Evolutionary conservation across 2,113 vertebrate genomes (phyloP).

Genomic region (Chloropsis cyanopogon): DNA sequence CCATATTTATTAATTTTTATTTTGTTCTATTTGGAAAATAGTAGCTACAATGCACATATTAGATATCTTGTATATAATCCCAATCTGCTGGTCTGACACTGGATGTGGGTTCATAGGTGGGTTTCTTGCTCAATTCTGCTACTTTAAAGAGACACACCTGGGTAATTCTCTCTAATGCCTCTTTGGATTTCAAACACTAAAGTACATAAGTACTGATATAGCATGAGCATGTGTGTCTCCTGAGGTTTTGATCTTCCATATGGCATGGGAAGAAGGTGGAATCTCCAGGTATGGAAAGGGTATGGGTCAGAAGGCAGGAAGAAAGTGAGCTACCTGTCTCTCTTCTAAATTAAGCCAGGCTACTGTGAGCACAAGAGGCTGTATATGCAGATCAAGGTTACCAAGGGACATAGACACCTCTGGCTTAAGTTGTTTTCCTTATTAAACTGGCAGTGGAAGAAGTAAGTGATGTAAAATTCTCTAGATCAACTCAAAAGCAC

Average conservation of each 20-base stretch:
- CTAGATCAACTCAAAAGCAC: constrained; percentile 25
- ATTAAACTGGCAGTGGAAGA: constrained; percentile 39
- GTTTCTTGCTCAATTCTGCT: neutral
- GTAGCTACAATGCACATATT: neutral
- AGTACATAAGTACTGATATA: neutral
- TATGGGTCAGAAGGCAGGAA: neutral
- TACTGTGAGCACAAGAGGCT: neutral
- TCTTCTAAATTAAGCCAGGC: neutral
- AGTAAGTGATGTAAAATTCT: neutral
- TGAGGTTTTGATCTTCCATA: neutral
- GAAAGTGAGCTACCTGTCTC: neutral
- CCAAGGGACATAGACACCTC: constrained; percentile 18
- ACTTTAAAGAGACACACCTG: neutral
- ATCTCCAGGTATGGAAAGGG: neutral
- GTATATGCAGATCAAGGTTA: constrained; percentile 24
- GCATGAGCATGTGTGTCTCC: neutral
- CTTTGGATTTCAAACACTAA: neutral
- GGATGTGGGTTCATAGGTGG: neutral
- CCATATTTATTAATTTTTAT: neutral
- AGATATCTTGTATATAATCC: neutral
- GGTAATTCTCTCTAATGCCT: neutral
- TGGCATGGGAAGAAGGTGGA: neutral
- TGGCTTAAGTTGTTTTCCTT: constrained; percentile 45
- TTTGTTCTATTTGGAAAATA: neutral
- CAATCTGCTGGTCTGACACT: neutral